These are phyloP conservation scores for Byasa hedistus DNA, from an alignment of 2,888 invertebrate genomes.

Conservation along the genomic window DNA sequence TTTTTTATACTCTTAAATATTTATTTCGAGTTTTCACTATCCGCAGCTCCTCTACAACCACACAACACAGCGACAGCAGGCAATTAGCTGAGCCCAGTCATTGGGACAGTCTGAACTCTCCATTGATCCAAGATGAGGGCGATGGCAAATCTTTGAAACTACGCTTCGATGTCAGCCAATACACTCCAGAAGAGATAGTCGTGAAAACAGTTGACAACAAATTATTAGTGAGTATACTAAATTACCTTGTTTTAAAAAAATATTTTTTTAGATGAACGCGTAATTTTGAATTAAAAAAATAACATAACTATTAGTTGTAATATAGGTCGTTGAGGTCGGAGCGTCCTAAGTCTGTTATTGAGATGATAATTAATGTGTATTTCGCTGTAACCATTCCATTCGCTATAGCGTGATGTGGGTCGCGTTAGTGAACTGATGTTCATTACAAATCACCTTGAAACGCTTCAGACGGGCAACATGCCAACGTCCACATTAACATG, in stretches of 20 bases:
- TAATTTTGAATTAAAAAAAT: neutral
- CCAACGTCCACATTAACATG: slow-evolving; percentile 48
- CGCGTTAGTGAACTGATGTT: slow-evolving; percentile 33
- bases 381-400: slow-evolving; percentile 17
- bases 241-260: neutral
- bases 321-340: slow-evolving; percentile 13
- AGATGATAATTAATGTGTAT: slow-evolving; percentile 22
- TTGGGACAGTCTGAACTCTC: slow-evolving; percentile 95
- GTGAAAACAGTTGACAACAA: slow-evolving; percentile 99
- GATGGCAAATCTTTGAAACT: slow-evolving; percentile 96
- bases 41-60: slow-evolving; percentile 82
- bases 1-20: neutral
- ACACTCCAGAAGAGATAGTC: slow-evolving; percentile 97
- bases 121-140: slow-evolving; percentile 95
- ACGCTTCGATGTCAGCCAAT: slow-evolving; percentile 98
- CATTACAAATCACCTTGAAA: slow-evolving; percentile 27
- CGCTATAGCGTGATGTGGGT: slow-evolving; percentile 28
- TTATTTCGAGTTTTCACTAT: slow-evolving; percentile 36
- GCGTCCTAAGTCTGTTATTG: slow-evolving; percentile 17
- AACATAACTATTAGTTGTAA: neutral
- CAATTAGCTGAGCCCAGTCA: slow-evolving; percentile 82
- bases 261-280: neutral
- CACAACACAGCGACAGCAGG: slow-evolving; percentile 82
- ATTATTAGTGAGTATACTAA: slow-evolving; percentile 86
- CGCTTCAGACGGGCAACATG: slow-evolving; percentile 49